Evolutionary conservation across 1,140 invertebrate genomes (phyloP), one percentile per base, ranked within the genome.

Genomic region (Apocrypta bakeri): DNA sequence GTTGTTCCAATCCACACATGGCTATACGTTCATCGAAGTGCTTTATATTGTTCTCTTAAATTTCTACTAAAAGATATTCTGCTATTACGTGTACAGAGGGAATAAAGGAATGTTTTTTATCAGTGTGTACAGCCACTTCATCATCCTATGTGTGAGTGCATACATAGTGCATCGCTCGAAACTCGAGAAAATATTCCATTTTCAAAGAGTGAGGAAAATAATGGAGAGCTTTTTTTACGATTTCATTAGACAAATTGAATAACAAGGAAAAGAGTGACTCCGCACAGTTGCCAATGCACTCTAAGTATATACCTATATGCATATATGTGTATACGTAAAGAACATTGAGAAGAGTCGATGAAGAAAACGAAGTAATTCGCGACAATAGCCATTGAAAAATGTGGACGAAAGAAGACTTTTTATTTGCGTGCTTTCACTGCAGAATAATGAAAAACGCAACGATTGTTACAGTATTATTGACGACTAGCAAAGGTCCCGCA

Each of bases 161-260:
- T 14, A 42, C 61, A 64, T 7, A 64, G 25, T 14, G 9, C 3
- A 37, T 76, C 21, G 9, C 14, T 31, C 61, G 21, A 24, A 42
- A 64, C n/a, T 11, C 24, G 48, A 66, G 2, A 68, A 17, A 48
- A 48, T 48, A 48, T 42, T 78, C 12, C 33, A 29, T 24, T 48
- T 42, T 27, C 37, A 68, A 37, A 64, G 25, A 24, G n/a, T 27
- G 17, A 25, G 14, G 11, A 31, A 14, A 79, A 71, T 71, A 48
- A 69, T 24, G 25, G 24, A 21, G 27, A 11, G 72, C 29, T n/a
- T 17, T 21, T 33, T 33, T 73, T 73, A 17, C 56, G 24, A 66
- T 74, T 48, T 75, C 7, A 75, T 81, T 81, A 68, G 29, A 12
- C 21, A 56, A 81, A 75, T 75, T 69, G 80, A 81, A 75, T 81